Evolutionary conservation across 2,797 vertebrate species (phyloP), one percentile per base, ranked within the genome.

Genomic region (Tapirus indicus): DNA sequence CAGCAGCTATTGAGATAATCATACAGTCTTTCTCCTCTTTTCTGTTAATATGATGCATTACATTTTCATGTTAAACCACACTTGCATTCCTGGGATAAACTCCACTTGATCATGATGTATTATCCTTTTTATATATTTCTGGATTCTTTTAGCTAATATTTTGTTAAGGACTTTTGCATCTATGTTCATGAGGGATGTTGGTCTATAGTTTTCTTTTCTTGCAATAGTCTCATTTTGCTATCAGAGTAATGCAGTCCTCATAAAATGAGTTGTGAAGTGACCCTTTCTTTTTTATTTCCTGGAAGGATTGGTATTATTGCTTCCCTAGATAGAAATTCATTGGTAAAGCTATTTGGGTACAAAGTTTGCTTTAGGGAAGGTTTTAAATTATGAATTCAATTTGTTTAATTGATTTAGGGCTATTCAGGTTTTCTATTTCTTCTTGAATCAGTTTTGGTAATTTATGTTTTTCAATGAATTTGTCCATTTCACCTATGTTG

Each of bases 381-480:
- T 32, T 75, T 83, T 29, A 44, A 69, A 85, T 78, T 78, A 71
- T 91, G 62, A 60, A 71, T 91, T 91, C 16, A 62, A 71, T 88
- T 74, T 38, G 38, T 77, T 86, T 66, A 87, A 25, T 62, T 83
- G 78, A 68, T 75, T 85, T 95, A 54, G 16, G n/a, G 12, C 54
- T 69, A n/a, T 71, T 85, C 62, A 78, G 11, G 27, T 69, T 60
- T 69, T 84, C 52, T 69, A 49, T 90, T 60, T 77, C 60, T 84
- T 94, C 84, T 54, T 82, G 21, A 88, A 64, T 74, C 35, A 74
- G 54, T 74, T 95, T 86, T 86, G 49, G 38, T 49, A 52, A 79
- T 62, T 78, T 91, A 62, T 58, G 23, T 78, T 91, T 92, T 54
- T 77, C 23, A 69, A 18, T 74, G 35, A 68, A 68, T 94, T 83